Evolutionary conservation across 2,888 invertebrate species (phyloP).

Genomic region (Theodoxus fluviatilis): DNA sequence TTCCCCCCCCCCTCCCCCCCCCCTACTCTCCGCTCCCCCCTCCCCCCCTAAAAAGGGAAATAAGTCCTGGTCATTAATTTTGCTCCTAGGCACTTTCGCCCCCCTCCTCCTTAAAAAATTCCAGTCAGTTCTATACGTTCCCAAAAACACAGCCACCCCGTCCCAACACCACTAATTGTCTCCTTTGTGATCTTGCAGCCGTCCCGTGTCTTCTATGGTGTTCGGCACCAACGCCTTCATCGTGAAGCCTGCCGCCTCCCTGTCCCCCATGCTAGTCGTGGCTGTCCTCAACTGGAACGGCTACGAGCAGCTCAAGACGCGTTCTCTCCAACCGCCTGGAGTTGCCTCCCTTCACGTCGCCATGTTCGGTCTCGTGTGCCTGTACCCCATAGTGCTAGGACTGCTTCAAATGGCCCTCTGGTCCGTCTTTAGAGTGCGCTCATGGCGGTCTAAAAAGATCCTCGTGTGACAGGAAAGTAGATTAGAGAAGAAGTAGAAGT

Average conservation of each 20-base stretch:
- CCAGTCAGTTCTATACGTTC: no score
- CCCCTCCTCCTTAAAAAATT: no score
- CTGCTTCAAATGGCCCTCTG: slow-evolving; percentile 46
- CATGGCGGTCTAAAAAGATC: no score
- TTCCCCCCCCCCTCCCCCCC: no score
- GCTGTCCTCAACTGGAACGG: slow-evolving; percentile 55
- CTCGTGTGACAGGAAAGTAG: no score
- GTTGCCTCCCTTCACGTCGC: slow-evolving; percentile 35
- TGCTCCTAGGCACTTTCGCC: no score
- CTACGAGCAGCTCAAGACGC: slow-evolving; percentile 44
- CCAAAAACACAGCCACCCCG: no score
- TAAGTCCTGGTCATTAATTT: no score
- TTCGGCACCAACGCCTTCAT: slow-evolving; percentile 62
- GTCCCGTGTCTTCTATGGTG: slow-evolving; percentile 61
- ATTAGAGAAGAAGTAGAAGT: no score
- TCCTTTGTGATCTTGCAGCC: slow-evolving; percentile 56
- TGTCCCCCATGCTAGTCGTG: slow-evolving; percentile 61
- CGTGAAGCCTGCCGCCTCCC: slow-evolving; percentile 60
- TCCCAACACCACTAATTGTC: no score
- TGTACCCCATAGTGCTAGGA: slow-evolving; percentile 48
- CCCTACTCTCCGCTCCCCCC: no score
- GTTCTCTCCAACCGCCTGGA: slow-evolving; percentile 26
- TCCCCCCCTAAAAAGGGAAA: no score
- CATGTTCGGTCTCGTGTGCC: slow-evolving; percentile 51
- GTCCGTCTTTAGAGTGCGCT: slow-evolving; percentile 53